phyloP scores from a whole-genome alignment of 2,113 vertebrate species.

The Alces alces region DNA sequence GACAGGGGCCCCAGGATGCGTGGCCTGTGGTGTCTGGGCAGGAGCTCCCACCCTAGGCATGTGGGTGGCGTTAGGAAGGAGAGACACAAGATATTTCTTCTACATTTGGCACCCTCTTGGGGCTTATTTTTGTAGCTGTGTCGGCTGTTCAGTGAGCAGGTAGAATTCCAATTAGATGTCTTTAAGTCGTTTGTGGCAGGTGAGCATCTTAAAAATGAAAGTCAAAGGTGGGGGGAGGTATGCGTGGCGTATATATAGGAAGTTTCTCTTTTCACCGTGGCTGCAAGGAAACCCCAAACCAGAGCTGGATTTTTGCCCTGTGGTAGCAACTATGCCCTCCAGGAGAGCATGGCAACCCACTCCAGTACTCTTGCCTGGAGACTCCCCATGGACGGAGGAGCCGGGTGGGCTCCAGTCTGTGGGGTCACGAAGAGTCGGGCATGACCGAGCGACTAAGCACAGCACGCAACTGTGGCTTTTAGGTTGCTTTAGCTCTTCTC shows the following conservation, averaged over 20 bases:
- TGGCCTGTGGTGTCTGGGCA: neutral
- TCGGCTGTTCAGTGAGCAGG: neutral
- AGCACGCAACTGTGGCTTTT: neutral
- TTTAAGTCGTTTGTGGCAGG: neutral
- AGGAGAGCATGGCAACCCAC: neutral
- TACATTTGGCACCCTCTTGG: too few relatives aligned
- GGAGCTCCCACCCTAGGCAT: neutral
- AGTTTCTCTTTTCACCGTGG: neutral
- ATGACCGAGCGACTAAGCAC: neutral
- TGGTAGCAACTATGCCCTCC: neutral
- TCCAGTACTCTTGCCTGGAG: neutral
- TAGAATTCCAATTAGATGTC: neutral
- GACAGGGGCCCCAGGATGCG: fast-evolving
- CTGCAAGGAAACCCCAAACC: neutral
- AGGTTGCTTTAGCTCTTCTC: neutral
- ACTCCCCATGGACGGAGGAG: neutral
- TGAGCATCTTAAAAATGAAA: neutral
- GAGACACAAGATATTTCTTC: neutral
- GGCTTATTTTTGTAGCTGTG: neutral
- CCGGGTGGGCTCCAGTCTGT: neutral
- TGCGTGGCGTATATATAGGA: fast-evolving
- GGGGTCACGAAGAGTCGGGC: neutral
- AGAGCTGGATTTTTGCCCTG: neutral
- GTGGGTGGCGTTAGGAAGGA: neutral
- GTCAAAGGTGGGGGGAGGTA: neutral